Evolutionary conservation across 2,113 vertebrate species (phyloP).

Genomic region (Rhinolophus ferrumequinum): DNA sequence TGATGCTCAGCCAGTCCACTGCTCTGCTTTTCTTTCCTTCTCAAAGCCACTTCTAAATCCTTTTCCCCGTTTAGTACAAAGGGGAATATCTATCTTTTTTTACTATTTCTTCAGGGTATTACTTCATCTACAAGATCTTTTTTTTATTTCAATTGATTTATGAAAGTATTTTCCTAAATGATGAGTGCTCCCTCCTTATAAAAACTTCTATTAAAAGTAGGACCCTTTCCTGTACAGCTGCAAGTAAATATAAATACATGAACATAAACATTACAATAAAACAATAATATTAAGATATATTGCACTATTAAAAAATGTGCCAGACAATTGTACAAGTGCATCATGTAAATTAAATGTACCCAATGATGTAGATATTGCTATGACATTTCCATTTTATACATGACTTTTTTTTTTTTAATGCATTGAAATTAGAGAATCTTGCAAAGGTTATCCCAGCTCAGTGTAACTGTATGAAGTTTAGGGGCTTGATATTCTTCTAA

Average conservation of each 20-base stretch:
- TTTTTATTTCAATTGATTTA: conserved; percentile 13
- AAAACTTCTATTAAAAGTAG: background rate
- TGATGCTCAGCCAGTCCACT: background rate
- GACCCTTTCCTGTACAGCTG: background rate
- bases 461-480: background rate
- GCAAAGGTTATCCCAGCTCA: background rate
- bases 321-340: background rate
- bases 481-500: background rate
- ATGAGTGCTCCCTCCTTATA: background rate
- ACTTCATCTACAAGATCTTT: background rate
- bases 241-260: background rate
- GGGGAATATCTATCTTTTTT: background rate
- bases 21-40: background rate
- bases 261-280: background rate
- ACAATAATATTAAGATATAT: background rate
- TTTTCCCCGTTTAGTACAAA: background rate
- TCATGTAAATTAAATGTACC: background rate
- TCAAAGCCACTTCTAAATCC: background rate
- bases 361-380: background rate
- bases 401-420: background rate
- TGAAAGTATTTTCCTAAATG: background rate
- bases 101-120: background rate
- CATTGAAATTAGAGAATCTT: background rate
- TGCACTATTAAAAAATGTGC: background rate
- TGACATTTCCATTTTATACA: background rate